A percentile compares a stretch with the other conserved stretches of the same genome.
phyloP scores from a whole-genome alignment of 2,797 vertebrate genomes.

The Takifugu rubripes region DNA sequence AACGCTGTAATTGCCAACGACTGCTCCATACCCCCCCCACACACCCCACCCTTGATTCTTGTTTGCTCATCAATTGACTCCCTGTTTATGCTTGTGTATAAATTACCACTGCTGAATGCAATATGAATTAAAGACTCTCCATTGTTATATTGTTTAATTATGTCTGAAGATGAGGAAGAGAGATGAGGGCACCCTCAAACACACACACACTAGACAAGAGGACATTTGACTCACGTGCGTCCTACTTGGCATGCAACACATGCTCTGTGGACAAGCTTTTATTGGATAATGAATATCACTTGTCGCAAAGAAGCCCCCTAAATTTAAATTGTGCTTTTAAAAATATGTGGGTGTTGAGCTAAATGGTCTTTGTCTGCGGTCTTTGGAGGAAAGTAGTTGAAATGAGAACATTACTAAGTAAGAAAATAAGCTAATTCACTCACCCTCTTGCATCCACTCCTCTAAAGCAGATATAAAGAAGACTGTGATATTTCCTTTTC shows the following conservation, averaged over 20 bases:
- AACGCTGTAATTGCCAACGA: slow-evolving; percentile 27
- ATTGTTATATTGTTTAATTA: slow-evolving; percentile 46
- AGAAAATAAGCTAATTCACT: background rate
- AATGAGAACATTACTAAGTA: slow-evolving; percentile 1
- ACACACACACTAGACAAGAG: slow-evolving; percentile 16
- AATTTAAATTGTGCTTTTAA: slow-evolving; percentile 15
- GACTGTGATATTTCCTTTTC: no score
- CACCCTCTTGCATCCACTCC: no score
- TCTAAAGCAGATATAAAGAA: no score
- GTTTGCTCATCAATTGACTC: slow-evolving; percentile 51
- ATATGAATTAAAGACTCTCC: slow-evolving; percentile 23
- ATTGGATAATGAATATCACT: slow-evolving; percentile 27
- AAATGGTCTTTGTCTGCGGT: slow-evolving; percentile 1
- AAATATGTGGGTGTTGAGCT: slow-evolving; percentile 6
- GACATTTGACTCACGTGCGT: slow-evolving; percentile 31
- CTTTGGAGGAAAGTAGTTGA: background rate
- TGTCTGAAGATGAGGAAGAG: slow-evolving; percentile 25
- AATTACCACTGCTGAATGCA: slow-evolving; percentile 42
- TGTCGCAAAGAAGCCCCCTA: slow-evolving; percentile 13
- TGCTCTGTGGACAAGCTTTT: slow-evolving; percentile 6
- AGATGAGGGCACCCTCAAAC: slow-evolving; percentile 5
- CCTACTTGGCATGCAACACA: slow-evolving; percentile 20
- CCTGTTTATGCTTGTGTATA: slow-evolving; percentile 34
- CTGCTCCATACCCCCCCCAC: slow-evolving; percentile 2
- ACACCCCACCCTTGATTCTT: slow-evolving; percentile 7